A percentile compares a stretch with the other conserved stretches of the same genome.
These are phyloP conservation scores for Tenualosa ilisha DNA, from an alignment of 2,797 vertebrate species.

Conservation along the genomic window DNA sequence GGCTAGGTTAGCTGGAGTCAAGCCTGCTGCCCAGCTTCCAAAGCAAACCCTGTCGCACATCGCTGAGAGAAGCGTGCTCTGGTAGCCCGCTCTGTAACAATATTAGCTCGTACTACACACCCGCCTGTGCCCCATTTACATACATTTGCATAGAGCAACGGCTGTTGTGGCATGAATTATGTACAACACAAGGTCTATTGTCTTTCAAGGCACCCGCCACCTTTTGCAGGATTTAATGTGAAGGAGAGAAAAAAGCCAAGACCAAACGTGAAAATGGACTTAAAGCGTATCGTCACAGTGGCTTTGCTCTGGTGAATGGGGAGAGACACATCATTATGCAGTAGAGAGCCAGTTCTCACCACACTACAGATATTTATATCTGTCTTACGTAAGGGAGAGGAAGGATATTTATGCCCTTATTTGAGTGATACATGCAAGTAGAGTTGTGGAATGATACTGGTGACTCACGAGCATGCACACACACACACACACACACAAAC, in stretches of 20 bases:
- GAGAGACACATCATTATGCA: not conserved
- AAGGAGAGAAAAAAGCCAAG: not conserved
- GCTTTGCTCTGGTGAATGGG: not conserved
- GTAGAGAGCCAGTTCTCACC: not conserved
- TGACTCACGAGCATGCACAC: not conserved
- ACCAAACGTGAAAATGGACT: not conserved
- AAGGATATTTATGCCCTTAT: not conserved
- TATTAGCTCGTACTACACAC: conserved; percentile 5
- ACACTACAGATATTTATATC: not conserved
- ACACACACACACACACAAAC: not conserved
- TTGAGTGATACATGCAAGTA: not conserved
- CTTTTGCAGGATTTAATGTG: not conserved
- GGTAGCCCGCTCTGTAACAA: not conserved
- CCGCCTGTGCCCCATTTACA: conserved; percentile 32
- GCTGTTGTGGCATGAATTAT: conserved; percentile 1
- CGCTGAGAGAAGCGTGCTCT: not conserved
- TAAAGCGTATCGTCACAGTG: not conserved
- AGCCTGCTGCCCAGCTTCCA: not conserved
- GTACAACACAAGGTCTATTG: not conserved
- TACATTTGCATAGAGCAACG: conserved; percentile 35
- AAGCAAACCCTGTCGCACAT: not conserved
- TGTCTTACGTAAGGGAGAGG: not conserved
- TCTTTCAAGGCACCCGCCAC: not conserved
- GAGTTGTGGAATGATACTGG: not conserved
- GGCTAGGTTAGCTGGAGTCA: not conserved